Evolutionary conservation across 2,797 vertebrate species (phyloP).

Genomic region (Lagorchestes hirsutus): DNA sequence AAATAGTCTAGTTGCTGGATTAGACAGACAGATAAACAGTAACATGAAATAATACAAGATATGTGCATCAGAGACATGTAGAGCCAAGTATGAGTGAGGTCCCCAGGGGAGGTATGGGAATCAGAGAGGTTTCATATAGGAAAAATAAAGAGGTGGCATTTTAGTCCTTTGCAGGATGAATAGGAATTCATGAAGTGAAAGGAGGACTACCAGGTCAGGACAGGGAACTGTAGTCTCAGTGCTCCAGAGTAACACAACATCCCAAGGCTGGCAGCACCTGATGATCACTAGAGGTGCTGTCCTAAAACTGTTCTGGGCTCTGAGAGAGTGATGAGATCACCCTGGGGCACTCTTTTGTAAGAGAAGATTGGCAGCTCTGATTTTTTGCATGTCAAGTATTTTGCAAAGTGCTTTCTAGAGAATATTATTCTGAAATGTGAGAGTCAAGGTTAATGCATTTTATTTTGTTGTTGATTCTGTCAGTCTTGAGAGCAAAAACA

Average conservation of each 20-base stretch:
- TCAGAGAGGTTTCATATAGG: neutral
- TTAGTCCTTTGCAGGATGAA: neutral
- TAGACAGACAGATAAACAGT: neutral
- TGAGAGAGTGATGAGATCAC: neutral
- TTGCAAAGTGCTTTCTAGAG: neutral
- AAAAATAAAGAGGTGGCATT: neutral
- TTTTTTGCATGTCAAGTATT: neutral
- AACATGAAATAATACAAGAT: neutral
- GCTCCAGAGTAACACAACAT: rapidly evolving
- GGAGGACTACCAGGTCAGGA: neutral
- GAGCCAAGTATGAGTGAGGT: neutral
- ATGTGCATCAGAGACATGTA: neutral
- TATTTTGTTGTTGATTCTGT: slow-evolving; percentile 1
- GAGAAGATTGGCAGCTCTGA: neutral
- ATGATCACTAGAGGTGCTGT: neutral
- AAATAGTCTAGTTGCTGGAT: neutral
- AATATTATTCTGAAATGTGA: rapidly evolving
- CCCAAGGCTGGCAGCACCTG: neutral
- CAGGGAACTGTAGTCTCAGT: rapidly evolving
- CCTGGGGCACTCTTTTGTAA: rapidly evolving
- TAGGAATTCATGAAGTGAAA: neutral
- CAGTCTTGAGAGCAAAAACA: neutral
- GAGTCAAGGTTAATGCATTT: neutral
- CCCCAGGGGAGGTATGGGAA: neutral
- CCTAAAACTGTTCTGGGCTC: neutral